These are phyloP conservation scores for Hylaeus volcanicus DNA, from an alignment of 1,140 invertebrate species.

Conservation along the genomic window DNA sequence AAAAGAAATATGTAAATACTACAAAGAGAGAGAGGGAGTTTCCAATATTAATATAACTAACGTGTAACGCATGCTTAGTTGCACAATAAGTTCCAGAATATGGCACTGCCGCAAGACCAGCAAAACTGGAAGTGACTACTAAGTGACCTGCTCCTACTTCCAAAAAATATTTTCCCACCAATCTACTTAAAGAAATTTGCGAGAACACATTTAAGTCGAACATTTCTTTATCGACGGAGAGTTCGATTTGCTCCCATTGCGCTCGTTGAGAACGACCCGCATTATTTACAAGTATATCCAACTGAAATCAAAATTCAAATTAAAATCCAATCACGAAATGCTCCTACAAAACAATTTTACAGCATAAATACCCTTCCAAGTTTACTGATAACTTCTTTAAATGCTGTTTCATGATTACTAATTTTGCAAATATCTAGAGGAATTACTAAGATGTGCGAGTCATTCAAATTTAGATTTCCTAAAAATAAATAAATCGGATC, in stretches of 20 bases:
- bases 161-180: constrained; percentile 86
- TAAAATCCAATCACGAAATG: background rate
- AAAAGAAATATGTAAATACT: constrained; percentile 8
- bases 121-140: constrained; percentile 87
- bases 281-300: constrained; percentile 91
- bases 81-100: constrained; percentile 89
- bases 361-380: constrained; percentile 84
- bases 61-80: constrained; percentile 91
- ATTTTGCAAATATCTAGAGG: constrained; percentile 87
- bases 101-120: constrained; percentile 86
- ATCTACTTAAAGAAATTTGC: constrained; percentile 85
- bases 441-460: constrained; percentile 86
- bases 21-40: background rate
- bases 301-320: constrained; percentile 73
- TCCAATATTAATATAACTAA: constrained; percentile 69
- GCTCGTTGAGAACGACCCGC: constrained; percentile 91
- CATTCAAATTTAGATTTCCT: constrained; percentile 79
- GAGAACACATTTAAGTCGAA: constrained; percentile 93
- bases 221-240: constrained; percentile 88
- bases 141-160: constrained; percentile 84
- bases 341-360: background rate
- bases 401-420: constrained; percentile 83
- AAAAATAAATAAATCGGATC: constrained; percentile 53
- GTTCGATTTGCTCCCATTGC: constrained; percentile 87
- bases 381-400: constrained; percentile 85